Base-by-base conservation (phyloP, 2,888 invertebrate genomes). In the Perdita meconis region DNA sequence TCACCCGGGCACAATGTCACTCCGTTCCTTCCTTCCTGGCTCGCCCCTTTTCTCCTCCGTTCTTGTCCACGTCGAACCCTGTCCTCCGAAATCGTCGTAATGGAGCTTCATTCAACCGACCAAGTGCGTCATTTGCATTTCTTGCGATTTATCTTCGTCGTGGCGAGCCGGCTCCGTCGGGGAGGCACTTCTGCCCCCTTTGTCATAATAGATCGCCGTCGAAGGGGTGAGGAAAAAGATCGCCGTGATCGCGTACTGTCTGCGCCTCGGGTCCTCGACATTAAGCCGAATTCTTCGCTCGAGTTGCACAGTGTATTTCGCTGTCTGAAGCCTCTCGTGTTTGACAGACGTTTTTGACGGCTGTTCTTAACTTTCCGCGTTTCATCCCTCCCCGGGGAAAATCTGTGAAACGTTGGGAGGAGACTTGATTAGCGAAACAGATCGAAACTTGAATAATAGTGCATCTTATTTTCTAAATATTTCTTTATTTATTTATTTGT, bases 1-100 rank as follows among this genome's bases (percentile, higher is more conserved):
- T 89, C 88, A 85, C 89, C 22, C 83, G 76, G n/a, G 66, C 73
- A 83, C 84, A 86, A 82, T 82, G 86, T 87, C 86, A 85, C 82
- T 81, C 84, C 64, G 75, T 80, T 83, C 79, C 59, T 64, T 65
- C 74, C 70, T 67, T 69, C 76, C 56, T 24, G n/a, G 22, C 65
- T 63, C 36, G 51, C 55, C 42, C 57, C 51, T 55, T 64, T 70
- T 65, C 59, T 55, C 42, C 47, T 16, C 47, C 26, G 56, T 50
- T 66, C 82, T 76, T 71, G 57, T 60, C 63, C 83, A 57, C 64
- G 64, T 77, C 81, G 73, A 78, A 71, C 70, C 67, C 71, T 55
- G 65, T 76, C 70, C 77, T 71, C 80, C 53, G 61, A 81, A 78
- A 83, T 75, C 77, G 74, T 67, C 72, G 75, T 77, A 81, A 79